Percentiles rank a stretch among this genome's conserved stretches.
phyloP scores from a whole-genome alignment of 2,797 vertebrate genomes.

The Arremon aurantiirostris region DNA sequence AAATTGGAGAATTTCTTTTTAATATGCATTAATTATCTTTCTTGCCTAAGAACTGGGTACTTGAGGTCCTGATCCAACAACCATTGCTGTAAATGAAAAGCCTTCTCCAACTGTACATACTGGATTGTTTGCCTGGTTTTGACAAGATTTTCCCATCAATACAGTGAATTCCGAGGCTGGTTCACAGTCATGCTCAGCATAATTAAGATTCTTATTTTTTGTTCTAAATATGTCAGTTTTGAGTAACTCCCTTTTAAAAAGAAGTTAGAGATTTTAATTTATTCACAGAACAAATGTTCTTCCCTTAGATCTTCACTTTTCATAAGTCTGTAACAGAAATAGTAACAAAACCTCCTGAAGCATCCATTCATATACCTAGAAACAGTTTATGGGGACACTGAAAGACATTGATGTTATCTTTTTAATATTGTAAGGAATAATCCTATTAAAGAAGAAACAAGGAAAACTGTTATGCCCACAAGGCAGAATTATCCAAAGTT shows the following conservation, averaged over 20 bases:
- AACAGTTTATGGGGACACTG: conserved; percentile 74
- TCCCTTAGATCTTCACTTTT: conserved; percentile 28
- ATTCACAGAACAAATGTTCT: conserved; percentile 6
- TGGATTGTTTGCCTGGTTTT: not conserved
- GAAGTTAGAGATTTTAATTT: not conserved
- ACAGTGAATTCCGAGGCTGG: not conserved
- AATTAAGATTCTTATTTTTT: not conserved
- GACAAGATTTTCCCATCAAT: not conserved
- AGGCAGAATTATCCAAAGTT: conserved; percentile 76
- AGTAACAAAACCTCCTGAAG: conserved; percentile 59
- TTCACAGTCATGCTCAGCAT: not conserved
- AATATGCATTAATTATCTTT: not conserved
- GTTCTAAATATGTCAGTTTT: not conserved
- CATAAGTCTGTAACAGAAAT: conserved; percentile 26
- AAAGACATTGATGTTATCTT: conserved; percentile 84
- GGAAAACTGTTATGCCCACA: conserved; percentile 78
- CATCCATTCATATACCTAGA: conserved; percentile 64
- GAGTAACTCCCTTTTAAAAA: not conserved
- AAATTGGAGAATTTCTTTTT: not conserved
- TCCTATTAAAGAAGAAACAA: conserved; percentile 83
- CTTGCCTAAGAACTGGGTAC: not conserved
- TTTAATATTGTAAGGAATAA: conserved; percentile 84
- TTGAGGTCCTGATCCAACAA: not conserved
- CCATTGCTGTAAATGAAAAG: not conserved
- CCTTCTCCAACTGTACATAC: not conserved